Conservation (phyloP, 2,888 invertebrate genomes). For the Lasius fuliginosus region DNA sequence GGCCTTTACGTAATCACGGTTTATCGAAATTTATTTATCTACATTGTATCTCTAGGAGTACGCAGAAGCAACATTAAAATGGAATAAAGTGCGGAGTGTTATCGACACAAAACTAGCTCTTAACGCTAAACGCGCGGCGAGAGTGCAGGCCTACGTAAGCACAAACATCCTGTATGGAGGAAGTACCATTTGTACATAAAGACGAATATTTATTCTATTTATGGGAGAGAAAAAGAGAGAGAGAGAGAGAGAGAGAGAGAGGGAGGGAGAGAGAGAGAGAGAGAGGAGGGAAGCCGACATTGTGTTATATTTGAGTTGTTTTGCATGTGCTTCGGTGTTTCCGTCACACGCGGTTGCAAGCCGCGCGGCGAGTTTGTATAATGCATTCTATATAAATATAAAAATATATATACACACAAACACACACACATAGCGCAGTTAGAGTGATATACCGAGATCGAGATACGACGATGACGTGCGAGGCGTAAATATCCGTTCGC, state of each 20-base stretch:
- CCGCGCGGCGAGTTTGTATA: conserved; percentile 58
- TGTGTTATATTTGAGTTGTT: conserved; percentile 71
- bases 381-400: conserved; percentile 54
- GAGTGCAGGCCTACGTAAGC: conserved; percentile 46
- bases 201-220: conserved; percentile 73
- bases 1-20: background rate
- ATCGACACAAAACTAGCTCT: background rate
- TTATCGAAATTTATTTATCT: conserved; percentile 14
- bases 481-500: conserved; percentile 66
- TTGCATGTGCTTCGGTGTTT: conserved; percentile 77
- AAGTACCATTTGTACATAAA: conserved; percentile 75
- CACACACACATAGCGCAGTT: conserved; percentile 65
- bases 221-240: conserved; percentile 30
- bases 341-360: conserved; percentile 52
- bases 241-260: conserved; percentile 33
- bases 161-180: conserved; percentile 63
- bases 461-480: conserved; percentile 70
- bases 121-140: conserved; percentile 45
- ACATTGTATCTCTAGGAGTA: background rate
- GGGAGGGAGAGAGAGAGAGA: background rate
- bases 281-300: conserved; percentile 27
- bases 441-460: conserved; percentile 70
- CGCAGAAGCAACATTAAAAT: background rate
- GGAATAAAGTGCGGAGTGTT: background rate
- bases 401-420: conserved; percentile 47